A percentile compares a stretch with the other conserved stretches of the same genome.
phyloP scores from a whole-genome alignment of 2,888 invertebrate species.

The Rhingia rostrata region DNA sequence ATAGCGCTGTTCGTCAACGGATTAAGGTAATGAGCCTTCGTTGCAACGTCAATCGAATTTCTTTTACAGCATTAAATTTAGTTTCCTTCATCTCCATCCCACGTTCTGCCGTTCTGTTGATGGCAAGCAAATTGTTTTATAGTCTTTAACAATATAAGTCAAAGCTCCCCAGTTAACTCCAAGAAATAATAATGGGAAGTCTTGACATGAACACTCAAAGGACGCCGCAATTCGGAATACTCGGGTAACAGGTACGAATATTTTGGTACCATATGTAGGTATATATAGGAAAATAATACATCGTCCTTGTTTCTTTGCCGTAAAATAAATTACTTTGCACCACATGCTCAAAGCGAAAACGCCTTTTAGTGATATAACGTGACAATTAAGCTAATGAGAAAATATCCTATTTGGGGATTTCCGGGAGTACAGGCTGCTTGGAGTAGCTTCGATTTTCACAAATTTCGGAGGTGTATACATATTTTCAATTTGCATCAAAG shows the following conservation, averaged over 20 bases:
- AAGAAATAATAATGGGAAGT: neutral
- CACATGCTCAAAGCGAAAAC: slow-evolving; percentile 8
- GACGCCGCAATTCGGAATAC: neutral
- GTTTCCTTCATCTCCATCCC: neutral
- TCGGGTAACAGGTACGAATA: too few relatives aligned
- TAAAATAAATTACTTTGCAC: slow-evolving; percentile 8
- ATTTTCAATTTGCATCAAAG: too few relatives aligned
- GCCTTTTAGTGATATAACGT: slow-evolving; percentile 7
- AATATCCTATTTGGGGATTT: slow-evolving; percentile 29
- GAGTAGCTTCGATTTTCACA: too few relatives aligned
- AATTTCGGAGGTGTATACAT: too few relatives aligned
- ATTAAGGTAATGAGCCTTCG: slow-evolving; percentile 25
- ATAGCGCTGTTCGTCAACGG: slow-evolving; percentile 19
- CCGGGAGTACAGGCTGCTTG: neutral
- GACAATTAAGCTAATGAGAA: slow-evolving; percentile 49
- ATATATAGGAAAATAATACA: neutral
- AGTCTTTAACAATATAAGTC: neutral
- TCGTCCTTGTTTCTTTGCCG: neutral
- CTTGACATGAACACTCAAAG: slow-evolving; percentile 13
- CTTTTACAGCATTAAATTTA: slow-evolving; percentile 1
- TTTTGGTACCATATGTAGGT: neutral
- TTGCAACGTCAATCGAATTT: slow-evolving; percentile 19
- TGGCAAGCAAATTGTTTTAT: slow-evolving; percentile 27
- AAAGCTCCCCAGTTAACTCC: neutral
- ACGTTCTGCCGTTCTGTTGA: slow-evolving; percentile 38